A percentile compares a stretch with the other conserved stretches of the same genome.
Evolutionary conservation across 2,888 invertebrate species (phyloP).

Genomic region (Hirtodrosophila alboralis): DNA sequence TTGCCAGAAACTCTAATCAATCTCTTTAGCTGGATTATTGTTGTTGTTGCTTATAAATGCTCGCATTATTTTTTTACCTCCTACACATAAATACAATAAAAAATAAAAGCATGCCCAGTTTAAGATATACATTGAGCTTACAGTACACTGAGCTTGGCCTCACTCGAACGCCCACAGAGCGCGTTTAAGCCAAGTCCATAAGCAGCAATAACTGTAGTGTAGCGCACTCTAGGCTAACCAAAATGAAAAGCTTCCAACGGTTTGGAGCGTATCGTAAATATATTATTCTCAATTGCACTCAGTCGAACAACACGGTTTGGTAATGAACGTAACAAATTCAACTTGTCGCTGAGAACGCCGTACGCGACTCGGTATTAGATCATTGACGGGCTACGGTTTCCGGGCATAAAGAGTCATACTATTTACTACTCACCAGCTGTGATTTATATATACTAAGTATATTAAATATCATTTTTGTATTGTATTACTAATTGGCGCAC

Average conservation of each 20-base stretch:
- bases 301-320: conserved; percentile 68
- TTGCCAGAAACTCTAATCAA: too few relatives aligned
- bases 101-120: background rate
- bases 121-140: conserved; percentile 1
- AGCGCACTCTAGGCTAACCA: conserved; percentile 49
- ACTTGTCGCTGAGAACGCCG: conserved; percentile 57
- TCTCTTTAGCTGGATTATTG: too few relatives aligned
- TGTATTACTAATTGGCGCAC: conserved; percentile 9
- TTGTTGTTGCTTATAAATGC: conserved; percentile 3
- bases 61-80: conserved; percentile 8
- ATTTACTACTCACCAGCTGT: too few relatives aligned
- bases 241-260: conserved; percentile 53
- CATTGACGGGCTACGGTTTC: conserved; percentile 47
- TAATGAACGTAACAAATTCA: conserved; percentile 68
- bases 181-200: conserved; percentile 38
- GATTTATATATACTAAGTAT: conserved; percentile 23
- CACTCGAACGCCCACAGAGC: conserved; percentile 38
- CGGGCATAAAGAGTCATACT: conserved; percentile 32
- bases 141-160: conserved; percentile 25
- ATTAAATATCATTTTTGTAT: background rate
- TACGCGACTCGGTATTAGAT: conserved; percentile 63
- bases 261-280: conserved; percentile 65
- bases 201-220: conserved; percentile 50
- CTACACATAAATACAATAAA: conserved; percentile 24
- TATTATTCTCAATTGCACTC: conserved; percentile 69